Base-by-base conservation (phyloP, 2,888 invertebrate species). In the Gastrophysa polygoni region DNA sequence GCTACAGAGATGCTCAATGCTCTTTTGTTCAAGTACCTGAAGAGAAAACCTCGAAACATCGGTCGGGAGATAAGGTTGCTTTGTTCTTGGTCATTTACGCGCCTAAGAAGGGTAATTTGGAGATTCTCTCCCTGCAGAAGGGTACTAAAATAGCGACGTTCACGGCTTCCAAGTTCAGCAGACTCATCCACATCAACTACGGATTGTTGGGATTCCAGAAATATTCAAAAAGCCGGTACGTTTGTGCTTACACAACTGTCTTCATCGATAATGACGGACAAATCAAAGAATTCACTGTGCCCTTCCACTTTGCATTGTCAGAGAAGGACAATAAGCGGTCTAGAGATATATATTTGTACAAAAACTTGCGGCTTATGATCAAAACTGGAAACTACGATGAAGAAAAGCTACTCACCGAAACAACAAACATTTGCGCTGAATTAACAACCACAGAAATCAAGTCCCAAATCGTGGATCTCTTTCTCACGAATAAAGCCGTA, bases 1-100 rank as follows among this genome's bases (percentile, higher is more conserved):
- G 98, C 2, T 98, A 96, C 80, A 86, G 98, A 54, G 95, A 98
- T 78, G 97, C 98, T 0, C 93, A 98, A 78, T 94, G 96, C 78
- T 95, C 93, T 1, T 98, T 97, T 88, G 84, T 98, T 44, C 92
- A 94, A 81, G 91, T 93, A 0, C 84, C 86, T 29, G 92, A 93
- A 75, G 88, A 87, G 64, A 81, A 80, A 62, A 79, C 75, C 44
- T 72, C 74, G 2, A 78, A 78, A 63, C 75, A 75, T 56, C 71
- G 73, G 32, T 58, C 70, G 2, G 77, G 75, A 34, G 75, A 75
- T 57, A 77, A 88, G 72, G 85, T 88, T 59, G 90, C 90, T 0
- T 83, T 93, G 51, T 98, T 98, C 80, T 84, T 98, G 57, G 90
- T 94, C 1, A 95, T 99, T 67, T 98, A 96, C 81, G 94, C 95